Conservation (phyloP, 2,113 vertebrate species). For the Neolamprologus modestus region DNA sequence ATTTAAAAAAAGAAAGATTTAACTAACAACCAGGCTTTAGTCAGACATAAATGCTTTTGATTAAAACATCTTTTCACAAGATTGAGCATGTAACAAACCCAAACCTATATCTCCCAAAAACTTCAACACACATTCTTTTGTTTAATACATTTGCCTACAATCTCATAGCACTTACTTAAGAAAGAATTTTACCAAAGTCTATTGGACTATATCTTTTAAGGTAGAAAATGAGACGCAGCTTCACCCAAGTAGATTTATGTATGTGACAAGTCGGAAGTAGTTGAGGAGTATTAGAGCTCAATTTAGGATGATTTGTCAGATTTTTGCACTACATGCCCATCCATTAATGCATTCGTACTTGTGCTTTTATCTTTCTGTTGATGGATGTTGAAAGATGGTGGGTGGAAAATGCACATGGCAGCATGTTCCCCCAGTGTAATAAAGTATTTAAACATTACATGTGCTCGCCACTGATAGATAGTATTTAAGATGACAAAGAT, state of each 20-base stretch:
- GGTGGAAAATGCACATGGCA: background rate
- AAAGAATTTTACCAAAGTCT: background rate
- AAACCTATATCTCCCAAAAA: background rate
- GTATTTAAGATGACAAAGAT: background rate
- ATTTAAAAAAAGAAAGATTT: background rate
- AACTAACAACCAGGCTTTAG: background rate
- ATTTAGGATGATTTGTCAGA: background rate
- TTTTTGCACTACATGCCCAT: background rate
- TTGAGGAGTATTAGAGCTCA: background rate
- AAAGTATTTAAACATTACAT: background rate
- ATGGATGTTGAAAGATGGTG: background rate
- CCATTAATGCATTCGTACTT: background rate
- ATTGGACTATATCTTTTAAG: background rate
- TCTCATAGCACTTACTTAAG: background rate
- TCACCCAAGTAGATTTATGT: background rate
- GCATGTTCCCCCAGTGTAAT: background rate
- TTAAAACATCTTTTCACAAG: background rate
- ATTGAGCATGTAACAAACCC: background rate
- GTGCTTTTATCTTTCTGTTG: background rate
- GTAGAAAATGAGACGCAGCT: background rate
- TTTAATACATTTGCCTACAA: background rate
- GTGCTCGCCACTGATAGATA: background rate
- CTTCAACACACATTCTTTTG: background rate
- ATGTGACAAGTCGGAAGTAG: background rate
- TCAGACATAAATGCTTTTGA: background rate